Evolutionary conservation across 1,140 invertebrate genomes (phyloP).

Genomic region (Drosophila pseudoobscura): DNA sequence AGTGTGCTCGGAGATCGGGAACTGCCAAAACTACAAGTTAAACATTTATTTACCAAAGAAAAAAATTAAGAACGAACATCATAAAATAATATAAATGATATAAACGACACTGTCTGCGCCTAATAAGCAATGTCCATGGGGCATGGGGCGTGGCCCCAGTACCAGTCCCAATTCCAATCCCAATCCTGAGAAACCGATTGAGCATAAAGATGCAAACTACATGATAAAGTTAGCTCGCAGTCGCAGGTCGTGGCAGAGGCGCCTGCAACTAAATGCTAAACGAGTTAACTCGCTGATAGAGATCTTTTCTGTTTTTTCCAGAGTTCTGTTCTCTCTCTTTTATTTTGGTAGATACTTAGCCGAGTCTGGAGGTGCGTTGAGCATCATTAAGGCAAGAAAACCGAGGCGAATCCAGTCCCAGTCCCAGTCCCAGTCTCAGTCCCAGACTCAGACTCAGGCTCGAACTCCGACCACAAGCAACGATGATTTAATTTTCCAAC

Average conservation of each 20-base stretch:
- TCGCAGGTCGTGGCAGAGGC: constrained; percentile 41
- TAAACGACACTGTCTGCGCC: constrained; percentile 80
- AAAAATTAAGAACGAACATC: constrained; percentile 39
- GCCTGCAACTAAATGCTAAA: constrained; percentile 82
- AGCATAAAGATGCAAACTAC: constrained; percentile 69
- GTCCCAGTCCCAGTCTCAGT: constrained; percentile 1
- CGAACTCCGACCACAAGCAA: constrained; percentile 51
- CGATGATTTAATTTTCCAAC: constrained; percentile 82
- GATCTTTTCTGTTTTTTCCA: constrained; percentile 56
- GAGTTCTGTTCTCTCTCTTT: constrained; percentile 2
- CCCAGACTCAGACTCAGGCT: neutral
- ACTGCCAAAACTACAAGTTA: constrained; percentile 59
- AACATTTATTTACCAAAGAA: constrained; percentile 47
- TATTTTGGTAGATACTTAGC: constrained; percentile 65
- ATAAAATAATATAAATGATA: constrained; percentile 83
- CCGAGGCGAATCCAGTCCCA: constrained; percentile 16
- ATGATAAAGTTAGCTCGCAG: constrained; percentile 59
- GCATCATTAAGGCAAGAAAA: constrained; percentile 67
- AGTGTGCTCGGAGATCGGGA: constrained; percentile 34
- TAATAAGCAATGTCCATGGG: constrained; percentile 57
- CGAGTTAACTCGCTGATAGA: constrained; percentile 82
- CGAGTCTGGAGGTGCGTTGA: constrained; percentile 68
- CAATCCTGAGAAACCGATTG: constrained; percentile 66
- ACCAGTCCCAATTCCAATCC: constrained; percentile 25
- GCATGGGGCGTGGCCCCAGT: constrained; percentile 21